A percentile compares a stretch with the other conserved stretches of the same genome.
phyloP scores from a whole-genome alignment of 2,113 vertebrate species.

The Megatriorchis doriae region DNA sequence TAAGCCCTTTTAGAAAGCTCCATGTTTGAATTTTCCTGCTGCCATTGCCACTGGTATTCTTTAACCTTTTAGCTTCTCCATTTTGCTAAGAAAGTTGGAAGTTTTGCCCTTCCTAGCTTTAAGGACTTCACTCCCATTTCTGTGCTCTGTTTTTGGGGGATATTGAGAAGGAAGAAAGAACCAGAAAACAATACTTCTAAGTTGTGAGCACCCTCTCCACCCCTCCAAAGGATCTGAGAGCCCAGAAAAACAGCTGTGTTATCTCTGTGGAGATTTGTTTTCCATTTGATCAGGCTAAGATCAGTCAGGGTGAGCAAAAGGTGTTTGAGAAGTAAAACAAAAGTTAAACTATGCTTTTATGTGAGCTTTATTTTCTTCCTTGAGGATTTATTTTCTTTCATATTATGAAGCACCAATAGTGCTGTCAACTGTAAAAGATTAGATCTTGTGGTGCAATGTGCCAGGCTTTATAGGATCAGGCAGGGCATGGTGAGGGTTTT shows the following conservation, averaged over 20 bases:
- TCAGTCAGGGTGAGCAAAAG: constrained; percentile 30
- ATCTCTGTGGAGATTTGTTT: constrained; percentile 38
- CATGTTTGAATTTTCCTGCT: neutral
- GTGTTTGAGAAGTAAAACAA: constrained; percentile 22
- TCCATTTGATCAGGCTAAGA: constrained; percentile 38
- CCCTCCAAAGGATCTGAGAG: neutral
- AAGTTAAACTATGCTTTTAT: constrained; percentile 42
- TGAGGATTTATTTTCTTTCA: constrained; percentile 34
- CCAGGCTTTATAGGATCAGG: neutral
- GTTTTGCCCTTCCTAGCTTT: neutral
- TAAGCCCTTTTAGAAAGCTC: neutral
- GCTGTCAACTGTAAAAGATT: constrained; percentile 9
- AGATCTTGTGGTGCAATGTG: neutral
- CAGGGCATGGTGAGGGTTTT: neutral
- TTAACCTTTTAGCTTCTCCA: neutral
- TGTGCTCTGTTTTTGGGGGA: neutral
- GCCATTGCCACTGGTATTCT: neutral
- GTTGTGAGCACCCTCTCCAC: neutral
- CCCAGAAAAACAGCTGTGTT: neutral
- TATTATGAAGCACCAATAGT: neutral
- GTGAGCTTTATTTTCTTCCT: neutral
- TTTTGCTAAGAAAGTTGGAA: neutral
- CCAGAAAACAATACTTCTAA: neutral
- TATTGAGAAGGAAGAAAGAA: neutral
- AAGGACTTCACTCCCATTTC: neutral